phyloP scores from a whole-genome alignment of 2,113 vertebrate genomes.

The Pachypanchax playfairii region DNA sequence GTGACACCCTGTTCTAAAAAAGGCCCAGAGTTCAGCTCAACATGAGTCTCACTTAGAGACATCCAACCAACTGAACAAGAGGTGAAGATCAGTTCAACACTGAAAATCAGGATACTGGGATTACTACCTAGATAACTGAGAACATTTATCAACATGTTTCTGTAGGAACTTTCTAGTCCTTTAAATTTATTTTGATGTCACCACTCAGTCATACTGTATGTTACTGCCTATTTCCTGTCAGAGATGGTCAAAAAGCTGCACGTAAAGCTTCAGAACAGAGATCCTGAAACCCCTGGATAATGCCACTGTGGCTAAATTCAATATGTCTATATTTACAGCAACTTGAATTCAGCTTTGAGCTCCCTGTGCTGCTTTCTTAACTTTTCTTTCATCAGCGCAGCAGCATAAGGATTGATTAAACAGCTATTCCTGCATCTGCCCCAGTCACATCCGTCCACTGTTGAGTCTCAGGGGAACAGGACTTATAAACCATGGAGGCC shows the following conservation, averaged over 20 bases:
- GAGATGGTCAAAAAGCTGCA: neutral
- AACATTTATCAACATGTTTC: too few species aligned
- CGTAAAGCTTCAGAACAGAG: neutral
- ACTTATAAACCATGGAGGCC: neutral
- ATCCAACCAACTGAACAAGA: too few species aligned
- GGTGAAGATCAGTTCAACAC: too few species aligned
- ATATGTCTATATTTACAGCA: neutral
- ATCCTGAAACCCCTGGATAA: neutral
- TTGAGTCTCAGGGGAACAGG: neutral
- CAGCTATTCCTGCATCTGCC: neutral
- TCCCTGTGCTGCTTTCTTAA: neutral
- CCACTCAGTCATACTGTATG: neutral
- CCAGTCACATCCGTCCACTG: neutral
- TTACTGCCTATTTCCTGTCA: neutral
- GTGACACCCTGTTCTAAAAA: too few species aligned
- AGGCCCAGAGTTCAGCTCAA: too few species aligned
- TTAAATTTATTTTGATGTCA: too few species aligned
- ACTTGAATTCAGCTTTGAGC: neutral
- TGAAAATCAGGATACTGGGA: too few species aligned
- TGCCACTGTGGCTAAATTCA: neutral
- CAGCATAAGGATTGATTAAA: neutral
- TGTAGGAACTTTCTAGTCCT: too few species aligned
- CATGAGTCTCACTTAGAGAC: too few species aligned
- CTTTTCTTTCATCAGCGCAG: neutral
- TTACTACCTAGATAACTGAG: too few species aligned